phyloP scores from a whole-genome alignment of 2,113 vertebrate species.

The Salvelinus fontinalis region DNA sequence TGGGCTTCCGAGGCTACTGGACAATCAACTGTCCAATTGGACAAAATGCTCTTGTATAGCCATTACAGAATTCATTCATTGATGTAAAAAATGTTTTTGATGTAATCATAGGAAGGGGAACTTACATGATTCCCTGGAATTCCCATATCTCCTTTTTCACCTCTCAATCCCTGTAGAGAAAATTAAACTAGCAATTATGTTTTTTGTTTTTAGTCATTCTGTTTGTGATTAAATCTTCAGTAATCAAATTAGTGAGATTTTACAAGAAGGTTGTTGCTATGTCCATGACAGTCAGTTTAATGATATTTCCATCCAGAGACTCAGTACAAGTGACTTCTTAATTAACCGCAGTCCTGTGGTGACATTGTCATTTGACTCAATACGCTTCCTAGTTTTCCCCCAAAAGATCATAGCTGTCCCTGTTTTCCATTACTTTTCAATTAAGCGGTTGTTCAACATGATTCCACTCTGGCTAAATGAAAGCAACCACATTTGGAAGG shows the following conservation, averaged over 20 bases:
- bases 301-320: not conserved
- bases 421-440: conserved; percentile 23
- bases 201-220: not conserved
- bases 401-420: conserved; percentile 6
- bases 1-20: too few relatives aligned
- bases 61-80: too few relatives aligned
- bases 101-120: conserved; percentile 17
- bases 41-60: not conserved
- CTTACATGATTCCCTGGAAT: conserved; percentile 81
- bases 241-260: not conserved
- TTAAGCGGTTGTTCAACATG: conserved; percentile 4
- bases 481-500: conserved; percentile 32
- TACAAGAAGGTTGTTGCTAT: not conserved
- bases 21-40: too few relatives aligned
- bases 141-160: conserved; percentile 84
- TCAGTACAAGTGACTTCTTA: not conserved
- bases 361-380: not conserved
- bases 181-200: not conserved
- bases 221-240: not conserved
- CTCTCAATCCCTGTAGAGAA: conserved; percentile 72
- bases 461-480: conserved; percentile 25
- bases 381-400: not conserved
- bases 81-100: too few relatives aligned
- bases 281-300: not conserved
- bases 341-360: not conserved